Conservation (phyloP, 2,888 invertebrate genomes). For the Hypolimnas misippus region DNA sequence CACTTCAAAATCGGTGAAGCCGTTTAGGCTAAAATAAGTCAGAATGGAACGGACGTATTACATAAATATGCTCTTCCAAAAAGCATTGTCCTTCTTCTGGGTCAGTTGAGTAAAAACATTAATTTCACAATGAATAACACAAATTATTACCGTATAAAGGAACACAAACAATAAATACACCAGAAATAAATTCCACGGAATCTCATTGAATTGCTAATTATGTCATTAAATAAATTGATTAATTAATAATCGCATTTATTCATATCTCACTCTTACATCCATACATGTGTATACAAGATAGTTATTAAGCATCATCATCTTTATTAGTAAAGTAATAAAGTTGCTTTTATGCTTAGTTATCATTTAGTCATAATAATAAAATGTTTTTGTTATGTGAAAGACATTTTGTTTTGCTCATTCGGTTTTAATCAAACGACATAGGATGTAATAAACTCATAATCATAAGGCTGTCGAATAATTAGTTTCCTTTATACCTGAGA, state of each 20-base stretch:
- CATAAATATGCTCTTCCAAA: too few relatives aligned
- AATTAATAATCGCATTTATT: constrained; percentile 17
- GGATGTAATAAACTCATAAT: background rate
- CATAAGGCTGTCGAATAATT: background rate
- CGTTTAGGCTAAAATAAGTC: too few relatives aligned
- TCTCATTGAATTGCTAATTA: constrained; percentile 37
- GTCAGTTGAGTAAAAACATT: too few relatives aligned
- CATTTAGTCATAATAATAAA: background rate
- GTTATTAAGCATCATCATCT: background rate
- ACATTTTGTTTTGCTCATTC: background rate
- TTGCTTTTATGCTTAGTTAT: background rate
- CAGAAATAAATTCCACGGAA: background rate
- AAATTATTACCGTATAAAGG: background rate
- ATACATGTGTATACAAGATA: background rate
- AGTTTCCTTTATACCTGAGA: constrained; percentile 2
- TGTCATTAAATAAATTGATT: constrained; percentile 28
- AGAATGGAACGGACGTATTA: too few relatives aligned
- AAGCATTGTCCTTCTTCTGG: too few relatives aligned
- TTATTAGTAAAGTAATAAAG: background rate
- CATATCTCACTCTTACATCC: constrained; percentile 2
- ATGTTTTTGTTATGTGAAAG: background rate
- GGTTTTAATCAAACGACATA: too few relatives aligned
- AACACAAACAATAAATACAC: background rate
- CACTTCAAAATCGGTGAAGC: too few relatives aligned
- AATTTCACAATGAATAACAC: background rate